Conservation (phyloP, 2,888 invertebrate genomes). For the Ecliptopera silaceata region DNA sequence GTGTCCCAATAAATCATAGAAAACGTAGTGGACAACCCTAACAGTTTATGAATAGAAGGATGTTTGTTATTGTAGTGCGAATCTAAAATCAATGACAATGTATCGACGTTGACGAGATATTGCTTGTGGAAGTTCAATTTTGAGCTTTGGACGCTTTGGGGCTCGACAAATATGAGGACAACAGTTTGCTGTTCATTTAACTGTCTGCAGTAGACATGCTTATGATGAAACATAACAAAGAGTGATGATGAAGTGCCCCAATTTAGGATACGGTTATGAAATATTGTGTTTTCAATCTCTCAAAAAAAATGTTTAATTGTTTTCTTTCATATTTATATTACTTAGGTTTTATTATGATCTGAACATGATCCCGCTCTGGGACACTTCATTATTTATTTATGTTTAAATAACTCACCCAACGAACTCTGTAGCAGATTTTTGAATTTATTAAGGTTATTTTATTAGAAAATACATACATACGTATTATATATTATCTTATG, state of each 20-base stretch:
- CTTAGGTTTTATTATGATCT: too few relatives aligned
- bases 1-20: too few relatives aligned
- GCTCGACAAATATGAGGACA: slow-evolving; percentile 25
- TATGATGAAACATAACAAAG: slow-evolving; percentile 8
- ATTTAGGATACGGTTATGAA: not conserved
- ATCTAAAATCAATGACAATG: slow-evolving; percentile 69
- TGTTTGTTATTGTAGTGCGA: slow-evolving; percentile 64
- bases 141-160: slow-evolving; percentile 48
- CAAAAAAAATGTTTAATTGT: too few relatives aligned
- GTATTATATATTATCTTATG: too few relatives aligned
- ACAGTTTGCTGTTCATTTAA: slow-evolving; percentile 11
- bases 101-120: slow-evolving; percentile 68
- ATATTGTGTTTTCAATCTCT: not conserved
- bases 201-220: slow-evolving; percentile 8
- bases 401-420: too few relatives aligned
- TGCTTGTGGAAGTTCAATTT: slow-evolving; percentile 64
- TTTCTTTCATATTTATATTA: too few relatives aligned
- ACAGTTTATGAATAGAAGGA: slow-evolving; percentile 56
- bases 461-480: too few relatives aligned
- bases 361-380: too few relatives aligned
- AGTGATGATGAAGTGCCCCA: not conserved
- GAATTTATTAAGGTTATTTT: too few relatives aligned
- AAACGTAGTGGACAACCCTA: slow-evolving; percentile 61
- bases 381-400: too few relatives aligned
- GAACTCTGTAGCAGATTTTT: too few relatives aligned